phyloP scores from a whole-genome alignment of 2,888 invertebrate species.

The Eulithis prunata region DNA sequence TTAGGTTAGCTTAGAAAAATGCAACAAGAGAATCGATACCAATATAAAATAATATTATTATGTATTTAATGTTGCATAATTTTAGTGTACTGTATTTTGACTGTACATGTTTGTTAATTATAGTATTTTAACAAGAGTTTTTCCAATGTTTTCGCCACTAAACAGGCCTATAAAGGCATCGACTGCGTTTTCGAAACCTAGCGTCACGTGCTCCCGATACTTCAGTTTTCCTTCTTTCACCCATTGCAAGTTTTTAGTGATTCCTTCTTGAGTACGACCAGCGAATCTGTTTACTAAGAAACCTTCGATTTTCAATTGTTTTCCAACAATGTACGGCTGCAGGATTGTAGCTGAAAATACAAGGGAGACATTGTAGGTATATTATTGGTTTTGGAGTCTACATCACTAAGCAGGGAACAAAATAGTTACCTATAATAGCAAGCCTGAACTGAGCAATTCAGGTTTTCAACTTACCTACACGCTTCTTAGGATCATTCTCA shows the following conservation, averaged over 20 bases:
- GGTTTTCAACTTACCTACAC: constrained; percentile 63
- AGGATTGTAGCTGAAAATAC: constrained; percentile 65
- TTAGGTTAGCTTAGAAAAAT: too few relatives aligned
- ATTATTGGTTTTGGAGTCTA: too few relatives aligned
- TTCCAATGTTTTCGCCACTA: constrained; percentile 86
- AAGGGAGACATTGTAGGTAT: background rate
- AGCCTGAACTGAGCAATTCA: background rate
- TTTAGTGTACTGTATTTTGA: constrained; percentile 1
- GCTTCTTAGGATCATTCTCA: constrained; percentile 71
- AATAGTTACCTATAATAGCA: background rate
- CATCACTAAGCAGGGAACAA: too few relatives aligned
- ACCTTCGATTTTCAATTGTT: constrained; percentile 87
- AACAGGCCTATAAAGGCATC: constrained; percentile 86
- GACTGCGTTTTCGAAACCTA: constrained; percentile 87
- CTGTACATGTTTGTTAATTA: constrained; percentile 26
- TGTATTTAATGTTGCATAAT: background rate
- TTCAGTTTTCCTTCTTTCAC: constrained; percentile 87
- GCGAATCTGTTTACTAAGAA: constrained; percentile 81
- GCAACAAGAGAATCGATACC: too few relatives aligned
- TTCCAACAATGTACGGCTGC: constrained; percentile 81
- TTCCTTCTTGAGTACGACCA: constrained; percentile 84
- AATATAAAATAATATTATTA: background rate
- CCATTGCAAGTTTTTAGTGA: constrained; percentile 85
- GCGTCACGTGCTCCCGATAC: constrained; percentile 86
- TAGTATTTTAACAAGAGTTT: constrained; percentile 86